A percentile compares a stretch with the other conserved stretches of the same genome.
These are phyloP conservation scores for Lasioglossum pauxillum DNA, from an alignment of 2,888 invertebrate genomes.

Conservation along the genomic window DNA sequence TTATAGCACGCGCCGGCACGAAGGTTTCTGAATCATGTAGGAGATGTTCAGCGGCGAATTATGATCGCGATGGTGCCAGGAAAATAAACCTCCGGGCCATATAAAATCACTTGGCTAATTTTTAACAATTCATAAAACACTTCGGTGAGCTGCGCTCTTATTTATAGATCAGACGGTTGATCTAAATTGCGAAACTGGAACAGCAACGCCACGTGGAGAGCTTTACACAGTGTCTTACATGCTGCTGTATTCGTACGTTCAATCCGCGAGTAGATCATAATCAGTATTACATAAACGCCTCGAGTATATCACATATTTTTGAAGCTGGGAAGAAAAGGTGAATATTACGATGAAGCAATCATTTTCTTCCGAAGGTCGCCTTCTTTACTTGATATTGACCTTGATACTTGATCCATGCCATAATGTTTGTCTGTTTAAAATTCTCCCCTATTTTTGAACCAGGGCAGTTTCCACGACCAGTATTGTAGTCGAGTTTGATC, in stretches of 20 bases:
- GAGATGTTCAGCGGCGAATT: slow-evolving; percentile 10
- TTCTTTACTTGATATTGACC: neutral
- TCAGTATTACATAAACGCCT: neutral
- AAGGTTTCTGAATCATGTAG: slow-evolving; percentile 6
- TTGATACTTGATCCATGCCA: neutral
- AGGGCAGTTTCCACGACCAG: neutral
- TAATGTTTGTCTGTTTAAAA: neutral
- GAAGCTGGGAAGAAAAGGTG: neutral
- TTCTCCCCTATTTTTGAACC: neutral
- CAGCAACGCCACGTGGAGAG: neutral
- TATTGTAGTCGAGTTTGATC: neutral
- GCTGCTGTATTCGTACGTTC: neutral
- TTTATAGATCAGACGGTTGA: neutral
- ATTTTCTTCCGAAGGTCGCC: neutral
- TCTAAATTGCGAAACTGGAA: neutral
- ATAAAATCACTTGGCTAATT: neutral
- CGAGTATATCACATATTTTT: neutral
- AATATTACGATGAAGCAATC: neutral
- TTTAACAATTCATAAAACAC: slow-evolving; percentile 1
- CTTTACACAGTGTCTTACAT: neutral
- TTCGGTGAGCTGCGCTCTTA: neutral
- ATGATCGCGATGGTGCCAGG: slow-evolving; percentile 24
- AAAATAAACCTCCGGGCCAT: neutral
- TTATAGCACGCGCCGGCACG: slow-evolving; percentile 7
- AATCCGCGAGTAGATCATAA: neutral